phyloP scores from a whole-genome alignment of 2,113 vertebrate species.

The Atherinomorus stipes region DNA sequence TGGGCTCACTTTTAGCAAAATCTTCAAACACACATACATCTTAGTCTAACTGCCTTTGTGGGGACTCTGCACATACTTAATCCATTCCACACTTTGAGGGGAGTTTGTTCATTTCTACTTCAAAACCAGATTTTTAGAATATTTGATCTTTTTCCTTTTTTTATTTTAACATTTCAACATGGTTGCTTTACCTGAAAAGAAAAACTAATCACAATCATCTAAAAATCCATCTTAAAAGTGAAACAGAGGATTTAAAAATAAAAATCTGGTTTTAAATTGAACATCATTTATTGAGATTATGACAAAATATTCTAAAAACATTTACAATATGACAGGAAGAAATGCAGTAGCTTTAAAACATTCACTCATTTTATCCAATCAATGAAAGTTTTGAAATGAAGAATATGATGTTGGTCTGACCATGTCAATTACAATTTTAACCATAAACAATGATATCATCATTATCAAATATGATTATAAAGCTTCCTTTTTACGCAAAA shows the following conservation, averaged over 20 bases:
- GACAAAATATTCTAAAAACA: conserved; percentile 39
- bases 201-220: not conserved
- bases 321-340: conserved; percentile 30
- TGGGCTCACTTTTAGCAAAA: conserved; percentile 80
- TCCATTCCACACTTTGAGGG: not conserved
- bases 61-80: not conserved
- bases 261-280: conserved; percentile 18
- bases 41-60: not conserved
- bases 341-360: conserved; percentile 26
- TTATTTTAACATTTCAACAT: too few species aligned
- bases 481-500: not conserved
- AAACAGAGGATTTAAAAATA: conserved; percentile 16
- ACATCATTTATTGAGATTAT: conserved; percentile 50
- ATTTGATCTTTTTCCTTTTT: too few species aligned
- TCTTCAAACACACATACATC: conserved; percentile 20
- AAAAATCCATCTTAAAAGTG: not conserved
- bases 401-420: conserved; percentile 17
- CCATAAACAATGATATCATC: conserved; percentile 23
- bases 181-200: too few species aligned
- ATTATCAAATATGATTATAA: conserved; percentile 31
- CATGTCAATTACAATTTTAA: conserved; percentile 12
- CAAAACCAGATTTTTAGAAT: too few species aligned
- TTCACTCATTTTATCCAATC: conserved; percentile 22
- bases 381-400: conserved; percentile 28
- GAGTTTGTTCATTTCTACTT: too few species aligned